These are phyloP conservation scores for Leptonema lineaticorne DNA, from an alignment of 1,140 invertebrate species.

Conservation along the genomic window DNA sequence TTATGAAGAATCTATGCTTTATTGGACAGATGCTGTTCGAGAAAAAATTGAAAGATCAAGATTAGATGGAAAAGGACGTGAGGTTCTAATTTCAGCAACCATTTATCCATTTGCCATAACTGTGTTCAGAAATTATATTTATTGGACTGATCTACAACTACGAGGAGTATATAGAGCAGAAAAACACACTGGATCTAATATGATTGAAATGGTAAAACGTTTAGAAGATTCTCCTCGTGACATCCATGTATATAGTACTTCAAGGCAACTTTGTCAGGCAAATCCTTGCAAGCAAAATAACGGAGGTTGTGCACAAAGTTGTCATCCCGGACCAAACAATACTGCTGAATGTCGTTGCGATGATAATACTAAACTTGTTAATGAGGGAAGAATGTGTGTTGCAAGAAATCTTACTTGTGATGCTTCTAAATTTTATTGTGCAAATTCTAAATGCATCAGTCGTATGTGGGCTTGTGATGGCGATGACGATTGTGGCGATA, in stretches of 20 bases:
- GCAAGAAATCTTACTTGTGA: constrained; percentile 87
- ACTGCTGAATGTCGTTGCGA: constrained; percentile 86
- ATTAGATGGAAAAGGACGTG: constrained; percentile 77
- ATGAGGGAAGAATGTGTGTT: constrained; percentile 90
- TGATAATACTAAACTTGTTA: constrained; percentile 82
- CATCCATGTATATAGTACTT: constrained; percentile 83
- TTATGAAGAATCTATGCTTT: constrained; percentile 92
- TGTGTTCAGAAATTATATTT: constrained; percentile 89
- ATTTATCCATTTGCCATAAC: constrained; percentile 97
- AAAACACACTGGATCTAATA: constrained; percentile 94
- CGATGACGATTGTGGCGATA: constrained; percentile 93
- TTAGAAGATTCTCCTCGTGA: constrained; percentile 89
- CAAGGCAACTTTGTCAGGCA: constrained; percentile 75
- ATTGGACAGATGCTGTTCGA: constrained; percentile 96
- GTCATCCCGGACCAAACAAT: constrained; percentile 83
- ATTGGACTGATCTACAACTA: constrained; percentile 96
- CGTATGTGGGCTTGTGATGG: constrained; percentile 96
- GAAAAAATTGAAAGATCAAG: constrained; percentile 96
- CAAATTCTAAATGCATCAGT: constrained; percentile 92
- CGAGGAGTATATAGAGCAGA: constrained; percentile 94
- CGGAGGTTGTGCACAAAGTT: constrained; percentile 94
- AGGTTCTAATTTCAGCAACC: constrained; percentile 82
- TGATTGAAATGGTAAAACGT: constrained; percentile 90
- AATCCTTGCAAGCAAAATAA: constrained; percentile 92
- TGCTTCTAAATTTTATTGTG: constrained; percentile 87